A percentile compares a stretch with the other conserved stretches of the same genome.
Evolutionary conservation across 2,888 invertebrate genomes (phyloP).

Genomic region (Mesopsocus fuscifrons): DNA sequence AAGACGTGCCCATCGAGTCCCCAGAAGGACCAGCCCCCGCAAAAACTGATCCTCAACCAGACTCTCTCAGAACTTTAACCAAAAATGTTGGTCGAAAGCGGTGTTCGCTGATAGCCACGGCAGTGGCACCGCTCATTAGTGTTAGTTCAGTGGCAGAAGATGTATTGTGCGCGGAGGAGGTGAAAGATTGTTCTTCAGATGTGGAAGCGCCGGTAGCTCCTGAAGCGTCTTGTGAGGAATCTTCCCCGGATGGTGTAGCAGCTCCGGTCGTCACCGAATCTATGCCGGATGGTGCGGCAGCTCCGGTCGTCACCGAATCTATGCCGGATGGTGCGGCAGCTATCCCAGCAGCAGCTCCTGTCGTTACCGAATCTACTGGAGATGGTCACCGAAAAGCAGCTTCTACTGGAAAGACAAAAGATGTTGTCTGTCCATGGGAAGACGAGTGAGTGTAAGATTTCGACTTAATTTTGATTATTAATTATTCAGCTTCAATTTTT

Average conservation of each 20-base stretch:
- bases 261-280: conserved; percentile 29
- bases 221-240: conserved; percentile 24
- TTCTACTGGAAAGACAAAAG: conserved; percentile 39
- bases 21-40: conserved; percentile 11
- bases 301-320: conserved; percentile 28
- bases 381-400: conserved; percentile 18
- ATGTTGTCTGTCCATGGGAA: conserved; percentile 69
- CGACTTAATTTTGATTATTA: too few relatives aligned
- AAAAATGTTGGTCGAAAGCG: conserved; percentile 23
- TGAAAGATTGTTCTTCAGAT: conserved; percentile 14
- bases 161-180: conserved; percentile 16
- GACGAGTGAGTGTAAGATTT: conserved; percentile 87
- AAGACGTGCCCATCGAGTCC: conserved; percentile 19
- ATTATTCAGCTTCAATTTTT: too few relatives aligned
- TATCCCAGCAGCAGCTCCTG: conserved; percentile 28
- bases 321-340: conserved; percentile 16
- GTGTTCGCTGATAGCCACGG: conserved; percentile 26
- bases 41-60: conserved; percentile 12
- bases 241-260: conserved; percentile 43
- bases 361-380: conserved; percentile 22
- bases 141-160: conserved; percentile 54
- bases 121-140: conserved; percentile 42
- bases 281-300: conserved; percentile 39
- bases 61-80: conserved; percentile 13
- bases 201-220: conserved; percentile 12